Percentiles rank a stretch among this genome's conserved stretches.
These are phyloP conservation scores for Mus pahari DNA, from an alignment of 2,113 vertebrate species.

Conservation along the genomic window DNA sequence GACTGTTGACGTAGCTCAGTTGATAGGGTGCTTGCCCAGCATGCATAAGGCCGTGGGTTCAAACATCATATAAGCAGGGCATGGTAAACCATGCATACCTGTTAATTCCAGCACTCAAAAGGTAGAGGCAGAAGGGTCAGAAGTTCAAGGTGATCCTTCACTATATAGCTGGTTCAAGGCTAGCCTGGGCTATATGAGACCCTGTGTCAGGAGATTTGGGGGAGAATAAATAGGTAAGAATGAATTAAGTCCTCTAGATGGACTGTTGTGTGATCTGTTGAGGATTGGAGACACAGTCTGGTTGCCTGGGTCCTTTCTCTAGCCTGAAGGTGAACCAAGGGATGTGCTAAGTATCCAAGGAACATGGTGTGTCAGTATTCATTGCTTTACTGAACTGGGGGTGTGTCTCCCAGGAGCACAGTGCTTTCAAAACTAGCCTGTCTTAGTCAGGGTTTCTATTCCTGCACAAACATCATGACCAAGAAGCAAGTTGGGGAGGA, in stretches of 20 bases:
- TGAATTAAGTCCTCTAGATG: neutral
- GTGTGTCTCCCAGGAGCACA: neutral
- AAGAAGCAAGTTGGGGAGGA: no score
- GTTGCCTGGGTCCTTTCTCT: neutral
- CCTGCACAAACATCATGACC: no score
- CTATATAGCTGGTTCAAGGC: neutral
- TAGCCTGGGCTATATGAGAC: neutral
- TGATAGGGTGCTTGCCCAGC: neutral
- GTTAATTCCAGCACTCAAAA: neutral
- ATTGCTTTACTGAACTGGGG: neutral
- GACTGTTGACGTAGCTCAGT: neutral
- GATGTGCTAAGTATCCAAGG: neutral
- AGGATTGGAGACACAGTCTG: neutral
- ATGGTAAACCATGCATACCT: neutral
- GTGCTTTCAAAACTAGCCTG: neutral
- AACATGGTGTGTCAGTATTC: neutral
- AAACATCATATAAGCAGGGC: neutral
- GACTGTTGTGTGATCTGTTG: neutral
- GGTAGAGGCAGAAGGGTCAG: neutral
- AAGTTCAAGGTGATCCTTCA: neutral
- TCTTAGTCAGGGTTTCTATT: no score
- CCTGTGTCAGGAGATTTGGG: fast-evolving
- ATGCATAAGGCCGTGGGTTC: neutral
- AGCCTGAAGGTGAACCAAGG: neutral
- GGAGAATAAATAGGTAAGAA: constrained; percentile 26